phyloP scores from a whole-genome alignment of 2,113 vertebrate genomes.

The Romanogobio albipinnatus region DNA sequence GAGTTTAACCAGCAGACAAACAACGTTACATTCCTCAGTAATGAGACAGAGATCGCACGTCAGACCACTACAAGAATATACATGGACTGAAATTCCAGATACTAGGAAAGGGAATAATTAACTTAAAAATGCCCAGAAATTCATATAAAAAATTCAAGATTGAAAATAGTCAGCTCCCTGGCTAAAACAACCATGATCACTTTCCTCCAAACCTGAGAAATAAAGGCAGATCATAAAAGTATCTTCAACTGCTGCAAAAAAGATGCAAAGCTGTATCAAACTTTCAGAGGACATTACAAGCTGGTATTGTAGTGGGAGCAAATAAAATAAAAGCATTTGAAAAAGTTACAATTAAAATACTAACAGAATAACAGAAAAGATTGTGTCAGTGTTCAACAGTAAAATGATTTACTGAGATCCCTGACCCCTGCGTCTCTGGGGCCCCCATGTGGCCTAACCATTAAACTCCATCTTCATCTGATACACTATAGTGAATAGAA shows the following conservation, averaged over 20 bases:
- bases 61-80: neutral
- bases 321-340: neutral
- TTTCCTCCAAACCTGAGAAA: neutral
- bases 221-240: slow-evolving; percentile 1
- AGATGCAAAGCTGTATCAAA: neutral
- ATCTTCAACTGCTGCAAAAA: neutral
- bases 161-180: neutral
- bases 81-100: neutral
- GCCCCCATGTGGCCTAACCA: slow-evolving; percentile 75
- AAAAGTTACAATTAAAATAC: neutral
- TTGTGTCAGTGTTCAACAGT: neutral
- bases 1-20: slow-evolving; percentile 13
- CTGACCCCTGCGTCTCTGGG: slow-evolving; percentile 68
- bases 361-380: neutral
- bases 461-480: slow-evolving; percentile 55
- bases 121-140: neutral
- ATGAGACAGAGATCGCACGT: neutral
- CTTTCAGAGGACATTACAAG: neutral
- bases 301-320: neutral
- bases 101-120: neutral
- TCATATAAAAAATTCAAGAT: neutral
- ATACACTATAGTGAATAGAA: neutral
- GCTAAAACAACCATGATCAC: neutral
- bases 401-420: slow-evolving; percentile 24
- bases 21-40: slow-evolving; percentile 8